phyloP scores from a whole-genome alignment of 1,140 invertebrate species.

The Drosophila santomea region DNA sequence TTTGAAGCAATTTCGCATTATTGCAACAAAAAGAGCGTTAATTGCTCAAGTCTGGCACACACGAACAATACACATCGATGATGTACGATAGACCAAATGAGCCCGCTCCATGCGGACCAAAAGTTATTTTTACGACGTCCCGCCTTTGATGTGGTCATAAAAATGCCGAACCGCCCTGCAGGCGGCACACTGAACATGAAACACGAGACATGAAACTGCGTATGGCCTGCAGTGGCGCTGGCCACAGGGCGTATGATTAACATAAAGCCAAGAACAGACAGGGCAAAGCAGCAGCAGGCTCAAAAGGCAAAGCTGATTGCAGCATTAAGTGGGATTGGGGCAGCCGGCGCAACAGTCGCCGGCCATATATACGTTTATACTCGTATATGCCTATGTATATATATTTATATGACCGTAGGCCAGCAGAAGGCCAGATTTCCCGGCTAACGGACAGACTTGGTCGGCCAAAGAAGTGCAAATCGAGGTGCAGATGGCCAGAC shows the following conservation, averaged over 20 bases:
- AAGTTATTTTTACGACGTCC: slow-evolving; percentile 44
- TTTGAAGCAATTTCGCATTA: slow-evolving; percentile 31
- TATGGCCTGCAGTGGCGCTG: slow-evolving; percentile 35
- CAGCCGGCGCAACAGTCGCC: slow-evolving; percentile 22
- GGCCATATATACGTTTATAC: background rate
- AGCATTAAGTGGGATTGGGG: slow-evolving; percentile 74
- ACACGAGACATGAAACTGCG: slow-evolving; percentile 11
- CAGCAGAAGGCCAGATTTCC: slow-evolving; percentile 26
- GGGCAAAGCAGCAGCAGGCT: slow-evolving; percentile 57
- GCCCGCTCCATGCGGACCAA: slow-evolving; percentile 5
- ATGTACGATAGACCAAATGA: slow-evolving; percentile 14
- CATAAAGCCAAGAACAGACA: slow-evolving; percentile 59
- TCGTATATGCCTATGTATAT: background rate
- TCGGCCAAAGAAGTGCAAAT: slow-evolving; percentile 49
- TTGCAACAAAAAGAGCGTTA: slow-evolving; percentile 37
- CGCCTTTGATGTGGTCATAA: slow-evolving; percentile 45
- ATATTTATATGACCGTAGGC: slow-evolving; percentile 1
- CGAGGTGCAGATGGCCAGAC: slow-evolving; percentile 50
- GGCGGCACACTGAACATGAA: background rate
- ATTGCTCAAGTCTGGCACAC: slow-evolving; percentile 44
- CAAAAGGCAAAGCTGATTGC: slow-evolving; percentile 76
- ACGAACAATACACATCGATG: slow-evolving; percentile 17
- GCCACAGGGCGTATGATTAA: slow-evolving; percentile 72
- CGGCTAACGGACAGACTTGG: slow-evolving; percentile 11
- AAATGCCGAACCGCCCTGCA: slow-evolving; percentile 13